Evolutionary conservation across 2,113 vertebrate species (phyloP).

Genomic region (Lagopus leucura): DNA sequence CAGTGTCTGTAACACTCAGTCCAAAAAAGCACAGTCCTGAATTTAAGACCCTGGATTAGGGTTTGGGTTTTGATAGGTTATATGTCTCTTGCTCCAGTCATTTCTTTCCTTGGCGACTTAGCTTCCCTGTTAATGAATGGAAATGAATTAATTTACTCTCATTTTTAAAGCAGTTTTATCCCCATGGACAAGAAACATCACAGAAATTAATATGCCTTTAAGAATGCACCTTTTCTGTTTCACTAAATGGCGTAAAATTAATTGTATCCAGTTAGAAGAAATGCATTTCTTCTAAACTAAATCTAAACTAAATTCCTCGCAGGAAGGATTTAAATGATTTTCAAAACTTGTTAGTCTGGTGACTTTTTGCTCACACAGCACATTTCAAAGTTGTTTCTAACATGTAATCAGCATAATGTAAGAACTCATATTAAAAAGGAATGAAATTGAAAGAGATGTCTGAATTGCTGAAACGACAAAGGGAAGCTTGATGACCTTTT

Average conservation of each 20-base stretch:
- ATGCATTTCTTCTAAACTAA: not conserved
- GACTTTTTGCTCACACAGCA: not conserved
- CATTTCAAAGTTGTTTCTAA: not conserved
- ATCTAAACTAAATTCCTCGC: not conserved
- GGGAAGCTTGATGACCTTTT: not conserved
- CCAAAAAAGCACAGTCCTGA: not conserved
- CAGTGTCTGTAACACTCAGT: not conserved
- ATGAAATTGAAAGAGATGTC: not conserved
- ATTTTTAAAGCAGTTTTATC: not conserved
- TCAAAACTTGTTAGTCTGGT: not conserved
- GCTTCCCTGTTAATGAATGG: not conserved
- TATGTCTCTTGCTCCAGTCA: not conserved
- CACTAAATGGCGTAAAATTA: not conserved
- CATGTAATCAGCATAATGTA: not conserved
- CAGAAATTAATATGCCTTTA: not conserved
- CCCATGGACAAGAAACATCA: not conserved
- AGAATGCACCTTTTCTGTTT: not conserved
- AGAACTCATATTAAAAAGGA: not conserved
- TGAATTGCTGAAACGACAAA: constrained; percentile 21
- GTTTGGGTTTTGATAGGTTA: not conserved
- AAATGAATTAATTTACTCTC: not conserved
- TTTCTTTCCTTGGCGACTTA: not conserved
- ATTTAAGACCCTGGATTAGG: not conserved
- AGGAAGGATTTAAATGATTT: not conserved
- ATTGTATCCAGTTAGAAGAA: not conserved